Base-by-base conservation (phyloP, 2,797 vertebrate genomes). In the Trachurus trachurus region DNA sequence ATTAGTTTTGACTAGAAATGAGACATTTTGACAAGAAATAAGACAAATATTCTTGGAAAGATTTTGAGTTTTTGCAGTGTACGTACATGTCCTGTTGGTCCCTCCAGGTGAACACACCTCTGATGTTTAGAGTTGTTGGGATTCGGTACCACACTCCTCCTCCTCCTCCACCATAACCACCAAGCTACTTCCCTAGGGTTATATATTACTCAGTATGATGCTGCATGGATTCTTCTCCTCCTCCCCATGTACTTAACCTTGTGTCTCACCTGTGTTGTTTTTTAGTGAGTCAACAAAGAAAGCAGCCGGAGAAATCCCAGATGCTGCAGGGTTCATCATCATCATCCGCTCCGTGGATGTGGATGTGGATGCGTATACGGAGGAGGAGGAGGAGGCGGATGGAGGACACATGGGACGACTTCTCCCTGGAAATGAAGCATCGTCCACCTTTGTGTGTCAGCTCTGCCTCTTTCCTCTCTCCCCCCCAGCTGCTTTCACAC, bases 401-500 rank as follows among this genome's bases (percentile, higher is more conserved):
- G 26, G 26, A 66, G 78, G 71, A 60, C 83, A 76, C 84, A 26
- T 6, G 80, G 78, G 87, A 26, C 71, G 62, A 57, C 64, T 65
- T 87, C 87, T 88, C 87, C 44, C 74, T 81, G 88, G 84, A 92
- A 89, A 82, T 76, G 82, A 84, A 79, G 76, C 84, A 80, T 42
- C 70, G 80, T 87, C 87, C 86, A 90, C 90, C 88, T 89, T 89
- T 90, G 80, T 88, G 89, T 87, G 83, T 89, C 87, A 89, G 85
- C 16, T 75, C 81, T 84, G 82, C 87, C 88, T 87, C 82, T 77
- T 88, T 26, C 26, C 26, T 26, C 26, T 26, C 26, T 26, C 87
- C 74, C 87, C 74, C 82, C 83, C 87, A 82, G 80, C 85, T 92
- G 87, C 91, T 87, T 88, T 72, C 47, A 89, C 92, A 88, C 92